These are phyloP conservation scores for Indri indri DNA, from an alignment of 2,113 vertebrate genomes.

Conservation along the genomic window DNA sequence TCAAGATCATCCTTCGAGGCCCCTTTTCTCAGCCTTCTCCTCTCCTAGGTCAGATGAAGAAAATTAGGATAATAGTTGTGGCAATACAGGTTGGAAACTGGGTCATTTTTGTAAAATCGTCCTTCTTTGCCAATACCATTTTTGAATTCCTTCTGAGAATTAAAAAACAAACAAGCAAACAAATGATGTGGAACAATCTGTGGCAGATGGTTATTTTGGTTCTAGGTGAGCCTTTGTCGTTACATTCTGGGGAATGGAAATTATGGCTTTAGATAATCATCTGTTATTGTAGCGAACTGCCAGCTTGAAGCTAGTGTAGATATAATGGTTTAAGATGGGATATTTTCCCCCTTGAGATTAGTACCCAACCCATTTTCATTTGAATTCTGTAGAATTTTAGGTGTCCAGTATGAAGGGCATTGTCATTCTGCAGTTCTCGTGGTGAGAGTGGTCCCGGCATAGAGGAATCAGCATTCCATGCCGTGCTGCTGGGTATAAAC, in stretches of 20 bases:
- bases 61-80: background rate
- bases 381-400: background rate
- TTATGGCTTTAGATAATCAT: slow-evolving; percentile 43
- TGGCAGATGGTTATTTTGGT: slow-evolving; percentile 61
- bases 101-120: slow-evolving; percentile 47
- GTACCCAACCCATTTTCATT: background rate
- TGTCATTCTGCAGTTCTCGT: background rate
- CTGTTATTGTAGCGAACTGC: slow-evolving; percentile 45
- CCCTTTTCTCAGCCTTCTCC: background rate
- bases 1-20: background rate
- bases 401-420: background rate
- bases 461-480: background rate
- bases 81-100: slow-evolving; percentile 15
- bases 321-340: background rate
- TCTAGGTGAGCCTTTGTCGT: slow-evolving; percentile 64
- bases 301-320: background rate
- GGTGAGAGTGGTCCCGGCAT: background rate
- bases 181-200: slow-evolving; percentile 29
- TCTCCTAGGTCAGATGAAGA: background rate
- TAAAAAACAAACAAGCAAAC: slow-evolving; percentile 62
- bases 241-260: slow-evolving; percentile 32
- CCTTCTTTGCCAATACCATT: slow-evolving; percentile 54
- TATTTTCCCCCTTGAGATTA: background rate
- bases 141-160: slow-evolving; percentile 59
- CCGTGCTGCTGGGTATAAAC: background rate